Conservation (phyloP, 2,113 vertebrate genomes). For the Fregata magnificens region DNA sequence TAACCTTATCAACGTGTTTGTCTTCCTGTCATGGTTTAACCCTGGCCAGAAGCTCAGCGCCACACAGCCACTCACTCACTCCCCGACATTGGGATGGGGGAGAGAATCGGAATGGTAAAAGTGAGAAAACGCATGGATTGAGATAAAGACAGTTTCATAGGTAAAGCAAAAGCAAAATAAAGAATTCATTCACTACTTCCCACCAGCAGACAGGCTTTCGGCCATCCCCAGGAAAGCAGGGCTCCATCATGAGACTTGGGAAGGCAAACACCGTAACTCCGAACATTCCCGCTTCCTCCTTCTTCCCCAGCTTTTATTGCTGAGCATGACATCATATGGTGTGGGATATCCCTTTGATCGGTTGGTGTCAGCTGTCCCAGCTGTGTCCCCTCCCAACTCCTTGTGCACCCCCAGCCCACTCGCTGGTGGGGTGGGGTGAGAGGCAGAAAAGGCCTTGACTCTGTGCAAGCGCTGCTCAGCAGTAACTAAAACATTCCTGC, state of each 20-base stretch:
- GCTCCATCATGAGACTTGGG: neutral
- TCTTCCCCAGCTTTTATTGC: neutral
- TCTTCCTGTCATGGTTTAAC: neutral
- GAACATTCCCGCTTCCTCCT: neutral
- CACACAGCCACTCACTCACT: rapidly evolving
- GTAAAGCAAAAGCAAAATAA: neutral
- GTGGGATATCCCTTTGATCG: neutral
- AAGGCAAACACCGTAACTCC: neutral
- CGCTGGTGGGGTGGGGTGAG: rapidly evolving
- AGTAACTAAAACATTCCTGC: neutral
- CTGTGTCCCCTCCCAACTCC: neutral
- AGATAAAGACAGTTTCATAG: neutral
- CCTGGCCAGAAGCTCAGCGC: neutral
- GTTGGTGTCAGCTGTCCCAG: neutral
- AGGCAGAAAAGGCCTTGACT: neutral
- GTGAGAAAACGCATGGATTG: neutral
- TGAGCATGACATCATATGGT: rapidly evolving
- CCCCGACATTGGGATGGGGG: neutral
- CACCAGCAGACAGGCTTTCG: neutral
- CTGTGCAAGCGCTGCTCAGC: neutral
- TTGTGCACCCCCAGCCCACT: neutral
- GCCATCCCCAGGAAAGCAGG: neutral
- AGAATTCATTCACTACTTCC: neutral
- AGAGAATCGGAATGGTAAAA: neutral
- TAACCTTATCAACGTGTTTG: neutral